Percentiles rank a stretch among this genome's conserved stretches.
phyloP scores from a whole-genome alignment of 2,113 vertebrate genomes.

The Dromiciops gliroides region DNA sequence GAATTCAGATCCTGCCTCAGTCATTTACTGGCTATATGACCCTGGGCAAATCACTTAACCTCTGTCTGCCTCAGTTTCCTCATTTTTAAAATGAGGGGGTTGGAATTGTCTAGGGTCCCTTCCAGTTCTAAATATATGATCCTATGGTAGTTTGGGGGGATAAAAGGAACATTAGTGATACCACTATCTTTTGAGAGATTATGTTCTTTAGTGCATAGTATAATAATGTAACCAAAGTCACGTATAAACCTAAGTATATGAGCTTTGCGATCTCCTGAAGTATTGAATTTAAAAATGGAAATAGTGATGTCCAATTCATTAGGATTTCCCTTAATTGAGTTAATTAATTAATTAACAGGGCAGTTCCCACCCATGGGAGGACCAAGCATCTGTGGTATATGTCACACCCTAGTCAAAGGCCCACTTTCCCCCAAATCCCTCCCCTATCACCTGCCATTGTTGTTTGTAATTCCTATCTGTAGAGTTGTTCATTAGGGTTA shows the following conservation, averaged over 20 bases:
- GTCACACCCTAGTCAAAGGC: not conserved
- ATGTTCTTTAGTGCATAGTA: not conserved
- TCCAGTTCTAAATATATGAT: not conserved
- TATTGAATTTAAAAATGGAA: not conserved
- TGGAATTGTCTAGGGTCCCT: not conserved
- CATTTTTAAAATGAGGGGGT: not conserved
- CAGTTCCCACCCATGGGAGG: not conserved
- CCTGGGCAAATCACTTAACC: not conserved
- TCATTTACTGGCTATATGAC: not conserved
- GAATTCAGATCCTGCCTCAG: not conserved
- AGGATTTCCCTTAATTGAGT: not conserved
- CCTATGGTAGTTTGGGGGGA: not conserved
- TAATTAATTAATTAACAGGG: not conserved
- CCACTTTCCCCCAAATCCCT: not conserved
- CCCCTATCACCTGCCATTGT: not conserved
- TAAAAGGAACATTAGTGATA: not conserved
- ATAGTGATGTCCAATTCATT: not conserved
- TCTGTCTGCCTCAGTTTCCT: not conserved
- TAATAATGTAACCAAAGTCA: not conserved
- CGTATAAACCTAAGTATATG: not conserved
- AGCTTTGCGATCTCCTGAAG: not conserved
- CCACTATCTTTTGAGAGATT: no score
- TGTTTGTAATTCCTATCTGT: not conserved
- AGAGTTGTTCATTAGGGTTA: not conserved
- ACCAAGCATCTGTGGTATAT: not conserved